Base-by-base conservation (phyloP, 2,888 invertebrate genomes). In the Acrobasis consociella region DNA sequence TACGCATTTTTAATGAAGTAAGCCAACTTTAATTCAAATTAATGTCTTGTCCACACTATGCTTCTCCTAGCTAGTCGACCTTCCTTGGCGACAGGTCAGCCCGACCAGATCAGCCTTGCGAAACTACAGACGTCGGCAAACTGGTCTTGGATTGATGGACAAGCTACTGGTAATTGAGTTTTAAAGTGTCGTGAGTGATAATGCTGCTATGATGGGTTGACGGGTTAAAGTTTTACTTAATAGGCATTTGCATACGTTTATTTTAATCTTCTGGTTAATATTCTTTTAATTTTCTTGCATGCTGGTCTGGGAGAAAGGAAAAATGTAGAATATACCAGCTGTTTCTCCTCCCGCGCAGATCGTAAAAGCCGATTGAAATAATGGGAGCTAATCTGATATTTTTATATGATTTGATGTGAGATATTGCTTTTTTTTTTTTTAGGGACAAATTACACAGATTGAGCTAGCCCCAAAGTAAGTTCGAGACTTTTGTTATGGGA, bases 81-180 rank as follows among this genome's bases (percentile, higher is more conserved):
- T 89, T 87, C 86, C 86, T 74, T 73, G 82, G 86, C 83, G 88
- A 87, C 88, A 87, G 88, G 86, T 88, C 88, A 87, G 76, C 71
- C 73, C 69, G 75, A 70, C 68, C 64, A 49, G 64, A 58, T 46
- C 62, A 52, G 63, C 62, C 72, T 77, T 78, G 77, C 77, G 78
- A 77, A 71, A 76, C 55, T 55, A 39, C 13, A 42, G 56, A 56
- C 39, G 52, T 52, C 52, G 52, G 17, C 63, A 64, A 71, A 67
- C 69, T 68, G 65, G 63, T 65, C 64, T 42, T 42, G 39, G 56
- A 42, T 56, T 56, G 56, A 56, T 56, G 22, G 56, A 56, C 56
- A 56, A 15, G 13, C 56, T 17, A 13, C 56, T 11, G 17, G 1
- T 56, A 56, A 56, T 56, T 56, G 56, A 56, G 56, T 56, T 56